Evolutionary conservation across 2,888 invertebrate genomes (phyloP).

Genomic region (Calameuta idolon): DNA sequence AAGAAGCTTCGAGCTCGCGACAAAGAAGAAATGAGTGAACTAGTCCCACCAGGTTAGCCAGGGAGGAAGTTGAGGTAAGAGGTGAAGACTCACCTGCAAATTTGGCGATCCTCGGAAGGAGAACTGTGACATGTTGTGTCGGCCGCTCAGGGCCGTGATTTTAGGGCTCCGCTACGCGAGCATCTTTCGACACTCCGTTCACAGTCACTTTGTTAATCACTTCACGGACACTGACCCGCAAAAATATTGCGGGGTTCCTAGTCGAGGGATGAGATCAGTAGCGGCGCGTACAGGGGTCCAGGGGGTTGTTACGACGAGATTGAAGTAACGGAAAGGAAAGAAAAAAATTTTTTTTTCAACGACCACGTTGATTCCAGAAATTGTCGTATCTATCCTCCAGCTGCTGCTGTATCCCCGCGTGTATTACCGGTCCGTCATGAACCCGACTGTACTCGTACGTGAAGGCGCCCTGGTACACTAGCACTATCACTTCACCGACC

Average conservation of each 20-base stretch:
- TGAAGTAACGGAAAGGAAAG: too few relatives aligned
- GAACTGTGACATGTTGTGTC: slow-evolving; percentile 77
- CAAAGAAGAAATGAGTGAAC: too few relatives aligned
- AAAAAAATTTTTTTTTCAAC: too few relatives aligned
- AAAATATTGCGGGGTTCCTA: slow-evolving; percentile 3
- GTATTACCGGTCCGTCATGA: slow-evolving; percentile 11
- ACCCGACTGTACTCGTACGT: slow-evolving; percentile 24
- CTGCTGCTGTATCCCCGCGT: slow-evolving; percentile 1
- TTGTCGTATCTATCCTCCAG: too few relatives aligned
- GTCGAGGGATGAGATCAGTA: slow-evolving; percentile 4
- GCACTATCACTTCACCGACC: slow-evolving; percentile 35
- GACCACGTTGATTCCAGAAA: too few relatives aligned
- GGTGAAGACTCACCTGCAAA: slow-evolving; percentile 70
- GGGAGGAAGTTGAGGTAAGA: neutral
- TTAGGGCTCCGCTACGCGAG: slow-evolving; percentile 63
- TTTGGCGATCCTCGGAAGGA: slow-evolving; percentile 76
- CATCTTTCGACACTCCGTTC: slow-evolving; percentile 51
- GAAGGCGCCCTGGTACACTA: slow-evolving; percentile 31
- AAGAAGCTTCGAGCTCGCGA: too few relatives aligned
- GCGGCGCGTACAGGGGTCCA: too few relatives aligned
- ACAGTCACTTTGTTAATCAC: slow-evolving; percentile 26
- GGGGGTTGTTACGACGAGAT: neutral
- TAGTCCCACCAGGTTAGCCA: too few relatives aligned
- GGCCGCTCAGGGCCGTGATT: slow-evolving; percentile 68
- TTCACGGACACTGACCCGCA: slow-evolving; percentile 14